Base-by-base conservation (phyloP, 2,113 vertebrate genomes). In the Mus spicilegus region DNA sequence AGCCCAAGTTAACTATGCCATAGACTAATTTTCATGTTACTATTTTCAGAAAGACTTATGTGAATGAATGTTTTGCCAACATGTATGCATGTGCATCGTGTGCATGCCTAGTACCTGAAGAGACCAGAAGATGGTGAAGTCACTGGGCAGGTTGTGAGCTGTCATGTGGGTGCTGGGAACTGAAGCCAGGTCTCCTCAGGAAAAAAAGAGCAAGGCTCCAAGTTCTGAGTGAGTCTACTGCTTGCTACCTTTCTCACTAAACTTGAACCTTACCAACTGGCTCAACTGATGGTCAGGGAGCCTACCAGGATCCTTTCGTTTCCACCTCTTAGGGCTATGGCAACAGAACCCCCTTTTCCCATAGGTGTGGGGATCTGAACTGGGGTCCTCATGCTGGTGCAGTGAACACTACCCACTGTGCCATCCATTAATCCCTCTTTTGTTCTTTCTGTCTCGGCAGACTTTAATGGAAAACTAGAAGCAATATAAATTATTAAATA, bases 401-500 rank as follows among this genome's bases (percentile, higher is more conserved):
- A 54, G 12, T 6, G 14, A 70, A 13, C 5, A n/a, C 33, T 26
- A 5, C 65, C 65, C 67, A 51, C 46, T 70, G 46, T 24, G 24
- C 65, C 33, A 20, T 70, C 49, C 5, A 0, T 36, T 14, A 67
- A 51, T 12, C 84, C 10, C 30, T 46, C 30, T 91, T 86, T 36
- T 92, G 67, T 46, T 58, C 3, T 17, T 94, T 86, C 89, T 86
- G 78, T 80, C 49, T 91, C 9, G 94, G 77, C 14, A 63, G 85
- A 91, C 3, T 63, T 39, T 81, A 95, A 91, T 1, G 33, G 22
- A 42, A 46, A 65, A 76, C 73, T 73, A 63, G n/a, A 87, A 90
- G 56, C 33, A 81, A 75, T 13, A 69, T 39, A 87, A 67, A 88
- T 86, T 91, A 90, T 54, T 69, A 63, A 75, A 70, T 36, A 89